Conservation (phyloP, 2,113 vertebrate genomes). For the Cnemophilus loriae region DNA sequence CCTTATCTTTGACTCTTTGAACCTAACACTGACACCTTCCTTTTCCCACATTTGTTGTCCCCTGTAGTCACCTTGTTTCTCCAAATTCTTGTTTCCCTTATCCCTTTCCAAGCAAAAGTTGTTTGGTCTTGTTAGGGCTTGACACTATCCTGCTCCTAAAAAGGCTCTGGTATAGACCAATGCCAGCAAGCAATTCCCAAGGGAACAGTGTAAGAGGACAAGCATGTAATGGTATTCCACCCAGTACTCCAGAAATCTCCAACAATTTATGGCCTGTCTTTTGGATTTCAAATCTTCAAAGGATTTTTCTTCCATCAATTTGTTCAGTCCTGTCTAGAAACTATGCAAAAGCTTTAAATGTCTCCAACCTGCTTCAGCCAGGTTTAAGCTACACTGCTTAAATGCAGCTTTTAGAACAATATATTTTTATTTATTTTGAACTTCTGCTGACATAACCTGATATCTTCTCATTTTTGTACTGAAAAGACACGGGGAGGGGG, state of each 20-base stretch:
- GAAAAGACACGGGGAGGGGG: background rate
- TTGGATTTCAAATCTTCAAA: background rate
- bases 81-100: background rate
- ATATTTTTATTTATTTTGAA: background rate
- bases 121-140: background rate
- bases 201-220: background rate
- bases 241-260: background rate
- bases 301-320: background rate
- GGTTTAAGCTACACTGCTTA: background rate
- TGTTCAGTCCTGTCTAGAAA: background rate
- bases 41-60: background rate
- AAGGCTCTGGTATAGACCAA: background rate
- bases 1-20: background rate
- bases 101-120: background rate
- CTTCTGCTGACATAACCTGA: background rate
- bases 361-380: background rate
- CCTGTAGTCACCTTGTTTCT: background rate
- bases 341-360: background rate
- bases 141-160: background rate
- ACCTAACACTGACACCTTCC: background rate
- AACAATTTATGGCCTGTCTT: background rate
- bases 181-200: background rate
- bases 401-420: background rate
- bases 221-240: background rate
- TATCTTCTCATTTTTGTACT: background rate